Percentiles rank a stretch among this genome's conserved stretches.
These are phyloP conservation scores for Euwallacea similis DNA, from an alignment of 1,140 invertebrate genomes.

Conservation along the genomic window DNA sequence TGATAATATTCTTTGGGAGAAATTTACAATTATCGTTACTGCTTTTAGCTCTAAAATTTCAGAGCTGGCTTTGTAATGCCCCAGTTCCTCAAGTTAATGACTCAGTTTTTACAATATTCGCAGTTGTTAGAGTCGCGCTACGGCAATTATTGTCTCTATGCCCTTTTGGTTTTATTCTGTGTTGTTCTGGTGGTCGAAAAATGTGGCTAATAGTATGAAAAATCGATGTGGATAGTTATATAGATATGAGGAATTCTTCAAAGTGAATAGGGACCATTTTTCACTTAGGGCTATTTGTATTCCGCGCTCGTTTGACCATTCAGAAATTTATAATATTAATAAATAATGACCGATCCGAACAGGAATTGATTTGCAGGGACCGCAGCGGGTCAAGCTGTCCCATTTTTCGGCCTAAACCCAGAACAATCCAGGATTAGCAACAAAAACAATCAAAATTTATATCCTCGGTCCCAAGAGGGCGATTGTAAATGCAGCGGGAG, in stretches of 20 bases:
- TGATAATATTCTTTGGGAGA: constrained; percentile 18
- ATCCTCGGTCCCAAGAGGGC: background rate
- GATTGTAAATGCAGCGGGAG: background rate
- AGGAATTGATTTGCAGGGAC: constrained; percentile 42
- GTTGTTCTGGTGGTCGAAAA: background rate
- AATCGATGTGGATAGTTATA: constrained; percentile 1
- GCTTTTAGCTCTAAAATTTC: constrained; percentile 32
- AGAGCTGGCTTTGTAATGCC: constrained; percentile 25
- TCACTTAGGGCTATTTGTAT: constrained; percentile 39
- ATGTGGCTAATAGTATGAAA: background rate
- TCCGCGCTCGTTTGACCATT: constrained; percentile 28
- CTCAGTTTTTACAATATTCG: constrained; percentile 27
- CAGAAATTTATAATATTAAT: constrained; percentile 48
- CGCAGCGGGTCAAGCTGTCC: constrained; percentile 35
- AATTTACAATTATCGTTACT: constrained; percentile 41
- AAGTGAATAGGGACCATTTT: constrained; percentile 10
- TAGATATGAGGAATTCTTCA: constrained; percentile 3
- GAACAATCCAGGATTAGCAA: no score
- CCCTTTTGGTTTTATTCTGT: background rate
- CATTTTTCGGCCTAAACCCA: no score
- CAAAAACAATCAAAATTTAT: no score
- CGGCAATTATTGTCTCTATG: constrained; percentile 1
- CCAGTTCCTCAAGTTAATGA: constrained; percentile 28
- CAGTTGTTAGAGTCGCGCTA: constrained; percentile 12
- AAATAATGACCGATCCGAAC: constrained; percentile 44